Evolutionary conservation across 2,888 invertebrate species (phyloP), one percentile per base, ranked within the genome.

Genomic region (Blastobasis lacticolella): DNA sequence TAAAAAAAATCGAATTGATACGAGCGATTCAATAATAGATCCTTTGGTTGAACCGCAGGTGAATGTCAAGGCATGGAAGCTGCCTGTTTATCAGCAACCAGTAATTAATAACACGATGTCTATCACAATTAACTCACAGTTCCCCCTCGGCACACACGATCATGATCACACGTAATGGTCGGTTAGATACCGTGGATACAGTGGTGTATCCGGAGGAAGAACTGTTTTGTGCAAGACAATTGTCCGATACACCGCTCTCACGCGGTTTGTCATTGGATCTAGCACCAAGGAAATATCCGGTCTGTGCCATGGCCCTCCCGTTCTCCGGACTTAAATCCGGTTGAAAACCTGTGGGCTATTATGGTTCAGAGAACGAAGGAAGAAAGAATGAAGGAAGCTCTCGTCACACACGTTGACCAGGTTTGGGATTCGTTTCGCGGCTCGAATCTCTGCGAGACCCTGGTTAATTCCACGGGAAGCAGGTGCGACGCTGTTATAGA

Each of bases 71-170:
- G 10, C 46, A 49, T 40, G 4, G 46, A 23, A 38, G 51, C 46
- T 52, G 43, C 48, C 45, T 10, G 46, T 49, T 46, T 52, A 56
- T 54, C 54, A 60, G 58, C 49, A 45, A 55, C 53, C 48, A 38
- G 52, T 54, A 54, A 60, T 60, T 57, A 58, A 57, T 60, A 53
- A 55, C 52, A 36, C 45, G 54, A 55, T 52, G 55, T 50, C 46
- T 55, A 60, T 60, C 55, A 49, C 54, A 57, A 60, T 60, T 55
- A 58, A 60, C 57, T 55, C 54, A 57, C 57, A 58, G 58, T 57
- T 59, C 57, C 52, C 55, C 52, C 50, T 52, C 51, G 46, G 42
- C 55, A 56, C 54, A 54, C 57, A 57, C 54, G 55, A 49, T 54
- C 23, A 23, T 23, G 23, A 23, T 23, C 23, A 23, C 23, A 23